Conservation (phyloP, 2,113 vertebrate species). For the human (Homo sapiens) region GRCh38 chr5:41328501-41329000, state of each 20-base stretch:
- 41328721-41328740: background rate
- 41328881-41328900: slow-evolving; percentile 15
- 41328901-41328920: background rate
- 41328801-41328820: background rate
- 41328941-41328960: background rate
- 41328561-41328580: background rate
- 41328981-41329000: background rate
- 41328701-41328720: background rate
- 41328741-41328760: background rate
- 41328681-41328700: background rate
- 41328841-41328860: background rate
- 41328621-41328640: background rate
- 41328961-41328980: background rate
- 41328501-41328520: background rate
- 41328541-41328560: background rate
- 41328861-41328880: background rate
- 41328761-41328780: background rate
- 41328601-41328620: background rate
- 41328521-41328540: background rate
- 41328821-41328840: background rate
- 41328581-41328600: background rate
- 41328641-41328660: background rate
- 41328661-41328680: background rate
- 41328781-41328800: slow-evolving; percentile 25
- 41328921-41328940: background rate